Conservation (phyloP, 2,888 invertebrate genomes). For the Orchestes rusci region DNA sequence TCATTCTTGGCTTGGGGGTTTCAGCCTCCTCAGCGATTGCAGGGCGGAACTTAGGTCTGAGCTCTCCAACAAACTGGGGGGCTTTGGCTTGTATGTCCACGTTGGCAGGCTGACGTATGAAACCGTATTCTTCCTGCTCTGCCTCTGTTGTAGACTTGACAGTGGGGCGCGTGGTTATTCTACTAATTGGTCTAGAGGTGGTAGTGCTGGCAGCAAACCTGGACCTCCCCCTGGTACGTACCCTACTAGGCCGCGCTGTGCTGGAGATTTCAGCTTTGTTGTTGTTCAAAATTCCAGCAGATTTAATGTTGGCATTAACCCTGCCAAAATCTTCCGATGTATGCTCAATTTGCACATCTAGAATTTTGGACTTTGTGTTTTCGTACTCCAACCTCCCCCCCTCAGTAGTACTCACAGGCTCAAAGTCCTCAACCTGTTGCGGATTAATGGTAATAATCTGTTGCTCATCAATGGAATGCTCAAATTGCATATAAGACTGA, state of each 20-base stretch:
- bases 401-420: too few species aligned
- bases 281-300: slow-evolving; percentile 26
- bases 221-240: slow-evolving; percentile 30
- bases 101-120: slow-evolving; percentile 44
- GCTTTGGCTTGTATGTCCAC: slow-evolving; percentile 15
- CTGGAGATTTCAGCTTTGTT: slow-evolving; percentile 26
- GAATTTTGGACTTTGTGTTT: too few species aligned
- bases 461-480: background rate
- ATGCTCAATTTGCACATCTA: slow-evolving; percentile 34
- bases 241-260: slow-evolving; percentile 24
- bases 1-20: slow-evolving; percentile 26
- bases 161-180: slow-evolving; percentile 19
- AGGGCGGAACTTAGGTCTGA: slow-evolving; percentile 36
- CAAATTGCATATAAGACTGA: too few species aligned
- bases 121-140: slow-evolving; percentile 46
- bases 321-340: slow-evolving; percentile 22
- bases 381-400: too few species aligned
- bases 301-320: slow-evolving; percentile 26
- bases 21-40: slow-evolving; percentile 23
- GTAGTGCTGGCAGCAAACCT: slow-evolving; percentile 26
- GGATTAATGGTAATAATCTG: slow-evolving; percentile 6
- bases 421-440: too few species aligned
- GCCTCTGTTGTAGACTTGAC: slow-evolving; percentile 15
- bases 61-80: slow-evolving; percentile 37
- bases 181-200: slow-evolving; percentile 23